Base-by-base conservation (phyloP, 2,113 vertebrate genomes). In the Nycticebus coucang region DNA sequence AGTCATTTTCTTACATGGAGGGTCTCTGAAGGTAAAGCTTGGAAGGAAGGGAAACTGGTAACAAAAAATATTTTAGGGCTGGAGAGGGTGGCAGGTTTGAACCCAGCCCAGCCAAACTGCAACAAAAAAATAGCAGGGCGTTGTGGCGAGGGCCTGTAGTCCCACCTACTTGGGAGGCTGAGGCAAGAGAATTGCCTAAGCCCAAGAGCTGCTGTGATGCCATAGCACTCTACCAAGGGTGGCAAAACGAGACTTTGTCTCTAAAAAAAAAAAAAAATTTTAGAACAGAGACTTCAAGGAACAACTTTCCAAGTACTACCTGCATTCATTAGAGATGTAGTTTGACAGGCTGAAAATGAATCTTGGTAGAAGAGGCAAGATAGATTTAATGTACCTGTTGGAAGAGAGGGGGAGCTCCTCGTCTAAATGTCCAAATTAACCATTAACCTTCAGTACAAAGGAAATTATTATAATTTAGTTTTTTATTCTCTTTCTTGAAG, bases 401-500 rank as follows among this genome's bases (percentile, higher is more conserved):
- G n/a, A 5, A 77, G 12, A 77, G 12, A 12, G 22, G 5, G 28
- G 35, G 13, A 87, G 17, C 64, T 90, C 68, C 14, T 15, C 18
- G 57, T 75, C 77, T 93, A n/a, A 89, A 13, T 30, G 12, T 75
- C 41, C 64, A 91, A 87, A 91, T 57, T 83, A 94, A 68, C 50
- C 21, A 68, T 30, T 83, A 72, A 74, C 59, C 28, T 91, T 75
- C 21, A 45, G 13, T 15, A n/a, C 90, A 91, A 2, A 85, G 28
- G 24, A 79, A 89, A 71, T 69, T 33, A 83, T 82, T 84, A 50
- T 50, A 50, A 50, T 50, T 89, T 87, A 57, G 55, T 35, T 84
- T 78, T 88, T 86, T 7, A 68, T 68, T 77, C 90, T 91, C 64
- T 81, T 92, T 81, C 55, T 77, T 71, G 57, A 82, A 94, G 50